Percentiles rank a stretch among this genome's conserved stretches.
Conservation (phyloP, 2,113 vertebrate species). For the Ptilonorhynchus violaceus region DNA sequence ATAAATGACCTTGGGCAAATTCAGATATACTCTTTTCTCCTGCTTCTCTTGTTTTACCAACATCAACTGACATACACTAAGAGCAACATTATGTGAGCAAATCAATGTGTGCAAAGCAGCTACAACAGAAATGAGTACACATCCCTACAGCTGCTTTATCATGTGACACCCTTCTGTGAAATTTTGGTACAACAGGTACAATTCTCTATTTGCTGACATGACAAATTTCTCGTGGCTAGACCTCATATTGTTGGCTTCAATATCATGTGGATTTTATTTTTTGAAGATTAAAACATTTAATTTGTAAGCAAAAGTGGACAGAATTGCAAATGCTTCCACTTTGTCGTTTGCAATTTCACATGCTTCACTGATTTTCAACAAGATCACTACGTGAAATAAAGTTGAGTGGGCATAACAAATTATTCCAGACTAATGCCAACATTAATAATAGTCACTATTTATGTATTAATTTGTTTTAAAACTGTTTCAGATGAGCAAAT, state of each 20-base stretch:
- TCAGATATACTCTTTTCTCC: not conserved
- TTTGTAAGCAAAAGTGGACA: not conserved
- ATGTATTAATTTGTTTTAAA: constrained; percentile 5
- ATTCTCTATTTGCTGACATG: not conserved
- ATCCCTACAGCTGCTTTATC: not conserved
- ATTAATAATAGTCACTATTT: constrained; percentile 41
- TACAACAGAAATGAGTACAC: not conserved
- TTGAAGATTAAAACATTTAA: not conserved
- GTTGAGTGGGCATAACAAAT: constrained; percentile 16
- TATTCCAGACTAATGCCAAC: constrained; percentile 13
- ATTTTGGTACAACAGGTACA: not conserved
- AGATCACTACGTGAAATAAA: constrained; percentile 17
- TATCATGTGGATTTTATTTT: not conserved
- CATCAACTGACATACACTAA: not conserved
- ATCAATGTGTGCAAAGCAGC: not conserved
- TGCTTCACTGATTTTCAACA: constrained; percentile 23
- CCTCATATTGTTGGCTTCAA: not conserved
- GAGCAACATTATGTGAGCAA: not conserved
- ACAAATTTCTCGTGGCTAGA: not conserved
- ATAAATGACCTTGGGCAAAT: not conserved
- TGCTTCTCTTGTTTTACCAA: not conserved
- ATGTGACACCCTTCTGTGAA: not conserved
- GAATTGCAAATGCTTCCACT: constrained; percentile 6
- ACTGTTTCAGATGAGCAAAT: not conserved
- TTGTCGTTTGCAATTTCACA: not conserved